Evolutionary conservation across 92 coral and sea anemone species (phyloP).

Genomic region (Diadumene lineata): DNA sequence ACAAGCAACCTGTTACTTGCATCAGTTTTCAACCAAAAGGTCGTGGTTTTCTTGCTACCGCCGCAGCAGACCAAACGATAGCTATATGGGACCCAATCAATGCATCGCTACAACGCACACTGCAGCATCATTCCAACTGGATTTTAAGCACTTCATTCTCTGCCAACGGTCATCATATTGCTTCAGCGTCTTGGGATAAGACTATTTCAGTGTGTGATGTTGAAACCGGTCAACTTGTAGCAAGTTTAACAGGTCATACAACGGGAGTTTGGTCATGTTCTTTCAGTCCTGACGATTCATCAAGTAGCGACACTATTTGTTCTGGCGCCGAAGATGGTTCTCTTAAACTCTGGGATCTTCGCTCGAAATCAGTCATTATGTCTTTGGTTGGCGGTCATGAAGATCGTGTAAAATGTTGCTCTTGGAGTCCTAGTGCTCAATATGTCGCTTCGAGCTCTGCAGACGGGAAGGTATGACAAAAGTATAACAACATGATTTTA

Average conservation of each 20-base stretch:
- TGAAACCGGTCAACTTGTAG: slow-evolving; percentile 63
- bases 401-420: slow-evolving; percentile 81
- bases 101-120: slow-evolving; percentile 51
- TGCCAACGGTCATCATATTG: slow-evolving; percentile 66
- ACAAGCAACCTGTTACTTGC: slow-evolving; percentile 80
- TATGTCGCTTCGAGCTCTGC: slow-evolving; percentile 91
- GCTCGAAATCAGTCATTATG: slow-evolving; percentile 67
- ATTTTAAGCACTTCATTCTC: slow-evolving; percentile 85
- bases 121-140: slow-evolving; percentile 77
- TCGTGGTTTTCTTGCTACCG: slow-evolving; percentile 75
- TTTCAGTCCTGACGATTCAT: slow-evolving; percentile 58
- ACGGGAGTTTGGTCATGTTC: slow-evolving; percentile 97
- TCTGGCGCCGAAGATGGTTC: slow-evolving; percentile 98
- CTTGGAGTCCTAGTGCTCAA: slow-evolving; percentile 85
- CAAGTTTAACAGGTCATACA: slow-evolving; percentile 68
- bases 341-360: slow-evolving; percentile 87
- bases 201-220: slow-evolving; percentile 66
- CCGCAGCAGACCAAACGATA: slow-evolving; percentile 85
- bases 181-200: slow-evolving; percentile 94
- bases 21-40: slow-evolving; percentile 68
- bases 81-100: slow-evolving; percentile 78
- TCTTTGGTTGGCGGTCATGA: slow-evolving; percentile 95
- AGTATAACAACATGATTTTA: background rate
- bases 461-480: slow-evolving; percentile 70
- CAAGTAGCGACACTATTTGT: slow-evolving; percentile 64